Evolutionary conservation across 37 sponge, comb jelly and placozoan species (phyloP).

Genomic region (Corticium candelabrum): DNA sequence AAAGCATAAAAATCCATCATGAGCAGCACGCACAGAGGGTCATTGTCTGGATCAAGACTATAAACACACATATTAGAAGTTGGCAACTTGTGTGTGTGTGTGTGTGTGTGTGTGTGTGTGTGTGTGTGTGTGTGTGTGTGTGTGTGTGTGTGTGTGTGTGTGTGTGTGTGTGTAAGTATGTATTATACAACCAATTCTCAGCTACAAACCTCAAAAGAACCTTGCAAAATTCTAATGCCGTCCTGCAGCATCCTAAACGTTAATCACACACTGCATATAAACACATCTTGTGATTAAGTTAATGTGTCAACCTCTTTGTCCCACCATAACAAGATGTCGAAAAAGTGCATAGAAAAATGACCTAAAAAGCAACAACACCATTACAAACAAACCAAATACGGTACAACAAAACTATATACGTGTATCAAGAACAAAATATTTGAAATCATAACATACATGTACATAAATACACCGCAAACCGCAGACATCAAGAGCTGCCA

Average conservation of each 20-base stretch:
- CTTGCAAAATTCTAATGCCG: conserved; percentile 90
- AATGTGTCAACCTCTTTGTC: conserved; percentile 48
- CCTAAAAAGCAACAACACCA: conserved; percentile 26
- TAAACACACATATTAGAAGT: background rate
- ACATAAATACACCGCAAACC: no score
- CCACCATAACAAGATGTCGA: conserved; percentile 47
- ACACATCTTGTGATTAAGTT: background rate
- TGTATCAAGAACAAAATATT: no score
- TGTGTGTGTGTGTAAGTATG: no score
- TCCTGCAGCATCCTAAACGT: conserved; percentile 80
- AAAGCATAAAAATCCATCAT: conserved; percentile 83
- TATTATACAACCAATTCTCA: no score
- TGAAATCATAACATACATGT: no score
- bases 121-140: background rate
- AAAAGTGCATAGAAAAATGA: conserved; percentile 66
- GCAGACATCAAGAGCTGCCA: no score
- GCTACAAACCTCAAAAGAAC: conserved; percentile 55
- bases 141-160: background rate
- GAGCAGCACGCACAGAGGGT: conserved; percentile 75
- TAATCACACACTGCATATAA: background rate
- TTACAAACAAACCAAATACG: background rate
- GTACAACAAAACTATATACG: background rate
- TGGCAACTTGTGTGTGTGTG: conserved; percentile 6
- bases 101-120: conserved; percentile 13
- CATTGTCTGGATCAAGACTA: conserved; percentile 76